Conservation (phyloP, 37 sponge, comb jelly and placozoan genomes). For the Agelas oroides region DNA sequence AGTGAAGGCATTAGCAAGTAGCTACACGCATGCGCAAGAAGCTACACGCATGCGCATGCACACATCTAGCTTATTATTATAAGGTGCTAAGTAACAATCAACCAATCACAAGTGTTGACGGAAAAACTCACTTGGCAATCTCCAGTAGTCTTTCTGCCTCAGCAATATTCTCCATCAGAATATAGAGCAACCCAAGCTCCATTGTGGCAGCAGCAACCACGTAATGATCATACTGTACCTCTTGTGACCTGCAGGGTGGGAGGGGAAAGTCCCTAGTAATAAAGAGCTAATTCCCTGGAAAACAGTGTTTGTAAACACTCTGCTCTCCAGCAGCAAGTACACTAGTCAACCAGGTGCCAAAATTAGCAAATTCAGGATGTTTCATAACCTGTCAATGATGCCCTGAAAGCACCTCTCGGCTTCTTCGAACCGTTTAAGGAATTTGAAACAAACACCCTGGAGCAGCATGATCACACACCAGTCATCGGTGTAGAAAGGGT, state of each 20-base stretch:
- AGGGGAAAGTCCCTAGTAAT: neutral
- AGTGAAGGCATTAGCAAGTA: neutral
- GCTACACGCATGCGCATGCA: too few species aligned
- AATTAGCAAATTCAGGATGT: neutral
- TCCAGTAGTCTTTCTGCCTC: conserved; percentile 65
- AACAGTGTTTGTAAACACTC: neutral
- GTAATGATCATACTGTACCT: conserved; percentile 58
- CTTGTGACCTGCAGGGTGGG: conserved; percentile 25
- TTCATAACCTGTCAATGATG: conserved; percentile 33
- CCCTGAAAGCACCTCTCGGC: conserved; percentile 54
- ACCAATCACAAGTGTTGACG: too few species aligned
- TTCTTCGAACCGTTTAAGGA: conserved; percentile 45
- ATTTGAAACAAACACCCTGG: conserved; percentile 69
- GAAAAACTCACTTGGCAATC: conserved; percentile 56
- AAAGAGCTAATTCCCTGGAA: too few species aligned
- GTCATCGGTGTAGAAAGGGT: conserved; percentile 57
- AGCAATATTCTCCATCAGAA: conserved; percentile 36
- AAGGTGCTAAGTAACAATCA: too few species aligned
- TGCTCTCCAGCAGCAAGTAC: neutral
- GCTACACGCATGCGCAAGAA: neutral
- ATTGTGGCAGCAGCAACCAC: conserved; percentile 64
- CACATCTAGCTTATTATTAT: too few species aligned
- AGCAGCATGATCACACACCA: conserved; percentile 69
- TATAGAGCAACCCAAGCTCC: conserved; percentile 77
- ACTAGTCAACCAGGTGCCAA: neutral